Evolutionary conservation across 2,797 vertebrate species (phyloP), one percentile per base, ranked within the genome.

Genomic region (Garrulus glandarius): DNA sequence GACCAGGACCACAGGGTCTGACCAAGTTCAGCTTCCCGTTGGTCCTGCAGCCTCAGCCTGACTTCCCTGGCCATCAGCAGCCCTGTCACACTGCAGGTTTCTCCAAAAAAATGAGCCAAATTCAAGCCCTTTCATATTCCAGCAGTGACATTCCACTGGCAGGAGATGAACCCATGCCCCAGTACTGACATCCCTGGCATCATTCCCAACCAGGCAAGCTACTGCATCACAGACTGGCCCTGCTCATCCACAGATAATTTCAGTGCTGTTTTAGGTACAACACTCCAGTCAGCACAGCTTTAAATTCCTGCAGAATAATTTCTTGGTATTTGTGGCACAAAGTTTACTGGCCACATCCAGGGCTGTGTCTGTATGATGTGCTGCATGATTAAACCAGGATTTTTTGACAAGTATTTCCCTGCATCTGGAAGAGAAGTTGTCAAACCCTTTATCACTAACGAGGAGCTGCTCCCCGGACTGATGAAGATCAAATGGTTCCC

Each of bases 401-500:
- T 93, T 83, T 78, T 68, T 20, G 74, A 79, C 74, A 79, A 91
- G 39, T 68, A 50, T 69, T 65, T 46, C 77, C 43, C n/a, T 4
- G 5, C 0, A 2, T 63, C 60, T 63, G 67, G 74, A 87, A 79
- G 67, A 87, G 56, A 91, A 84, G 67, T 9, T 91, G 94, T 89
- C 71, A 76, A 87, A 59, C 9, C 43, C 86, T 76, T 67, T 87
- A 90, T 87, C 70, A 3, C 44, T 79, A 91, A 91, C 0, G 7
- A 89, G 74, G 44, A 87, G 44, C 50, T 30, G 39, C 63, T 94
- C 81, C 74, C 75, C 0, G 5, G 39, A 41, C 1, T 49, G 71
- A 84, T 63, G 81, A 87, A 91, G 94, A 94, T 80, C n/a, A 30
- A 94, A 87, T 14, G 44, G 44, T 95, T 96, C 95, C 92, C 92